Evolutionary conservation across 1,140 invertebrate genomes (phyloP), one percentile per base, ranked within the genome.

Genomic region (Apis dorsata): DNA sequence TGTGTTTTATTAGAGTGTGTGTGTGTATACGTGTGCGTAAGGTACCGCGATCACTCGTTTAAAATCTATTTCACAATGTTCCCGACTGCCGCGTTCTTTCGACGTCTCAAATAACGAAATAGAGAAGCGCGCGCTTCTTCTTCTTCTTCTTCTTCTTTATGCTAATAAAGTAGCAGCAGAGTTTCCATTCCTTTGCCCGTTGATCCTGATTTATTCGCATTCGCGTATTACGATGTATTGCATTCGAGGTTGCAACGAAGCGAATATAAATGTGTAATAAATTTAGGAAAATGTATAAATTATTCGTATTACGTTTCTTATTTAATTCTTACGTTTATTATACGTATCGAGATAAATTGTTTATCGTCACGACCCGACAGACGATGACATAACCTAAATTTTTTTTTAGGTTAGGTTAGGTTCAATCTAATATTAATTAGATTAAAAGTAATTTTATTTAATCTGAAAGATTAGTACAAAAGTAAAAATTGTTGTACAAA

Each of bases 151-250:
- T 34, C 28, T 24, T 21, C 21, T 44, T 9, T 21, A 44, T 74
- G 57, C 57, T 71, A 60, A 60, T 60, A 74, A 21, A 74, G 62
- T 62, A 24, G 21, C 72, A 34, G 19, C 0, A 11, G 15, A n/a
- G 57, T 59, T 74, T 74, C 19, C 57, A 15, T 44, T 59, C 49
- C 70, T 24, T 55, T 24, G 13, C 70, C 5, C 34, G 34, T 17
- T 28, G 69, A 71, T 53, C n/a, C 49, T 53, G 24, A 49, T 71
- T 71, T 71, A 55, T 71, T 71, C 70, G 15, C 70, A 17, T 65
- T 19, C 34, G 28, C 24, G 55, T 53, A 21, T 21, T 44, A 21
- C 34, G 11, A 7, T 53, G 51, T 5, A 21, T 2, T 1, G n/a
- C 44, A 9, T 68, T 44, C 34, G 10, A 17, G 17, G 15, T 9